These are phyloP conservation scores for Stegana nigrithorax DNA, from an alignment of 2,888 invertebrate genomes.

Conservation along the genomic window DNA sequence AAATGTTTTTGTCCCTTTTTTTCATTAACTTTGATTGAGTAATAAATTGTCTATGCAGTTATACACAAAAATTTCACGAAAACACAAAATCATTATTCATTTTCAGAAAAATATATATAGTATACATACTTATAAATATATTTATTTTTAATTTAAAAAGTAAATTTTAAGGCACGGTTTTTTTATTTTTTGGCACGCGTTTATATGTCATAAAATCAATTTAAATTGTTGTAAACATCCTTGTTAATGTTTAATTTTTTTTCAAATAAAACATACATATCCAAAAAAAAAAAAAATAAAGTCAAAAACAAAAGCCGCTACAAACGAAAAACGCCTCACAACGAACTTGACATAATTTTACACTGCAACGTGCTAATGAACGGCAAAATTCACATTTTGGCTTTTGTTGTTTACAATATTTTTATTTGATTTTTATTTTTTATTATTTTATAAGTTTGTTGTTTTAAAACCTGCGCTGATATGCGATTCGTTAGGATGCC, in stretches of 20 bases:
- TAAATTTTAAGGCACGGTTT: too few species aligned
- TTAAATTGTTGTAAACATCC: constrained; percentile 49
- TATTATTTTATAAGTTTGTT: background rate
- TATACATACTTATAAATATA: too few species aligned
- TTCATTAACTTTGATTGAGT: too few species aligned
- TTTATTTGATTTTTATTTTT: background rate
- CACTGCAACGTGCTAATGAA: constrained; percentile 50
- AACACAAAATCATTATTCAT: too few species aligned
- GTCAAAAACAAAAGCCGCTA: constrained; percentile 30
- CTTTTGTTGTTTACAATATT: background rate
- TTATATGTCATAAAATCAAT: background rate
- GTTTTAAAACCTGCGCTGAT: too few species aligned
- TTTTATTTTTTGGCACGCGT: background rate
- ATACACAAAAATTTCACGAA: too few species aligned
- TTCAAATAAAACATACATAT: constrained; percentile 18
- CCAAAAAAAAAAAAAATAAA: too few species aligned
- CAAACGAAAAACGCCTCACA: constrained; percentile 18
- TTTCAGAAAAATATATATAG: too few species aligned
- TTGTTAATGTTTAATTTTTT: constrained; percentile 28
- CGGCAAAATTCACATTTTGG: constrained; percentile 13
- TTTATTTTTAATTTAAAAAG: too few species aligned
- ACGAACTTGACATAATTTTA: constrained; percentile 53
- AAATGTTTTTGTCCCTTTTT: too few species aligned
- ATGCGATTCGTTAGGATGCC: too few species aligned
- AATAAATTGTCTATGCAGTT: too few species aligned